phyloP scores from a whole-genome alignment of 92 coral and sea anemone genomes.

The Montipora capitata region DNA sequence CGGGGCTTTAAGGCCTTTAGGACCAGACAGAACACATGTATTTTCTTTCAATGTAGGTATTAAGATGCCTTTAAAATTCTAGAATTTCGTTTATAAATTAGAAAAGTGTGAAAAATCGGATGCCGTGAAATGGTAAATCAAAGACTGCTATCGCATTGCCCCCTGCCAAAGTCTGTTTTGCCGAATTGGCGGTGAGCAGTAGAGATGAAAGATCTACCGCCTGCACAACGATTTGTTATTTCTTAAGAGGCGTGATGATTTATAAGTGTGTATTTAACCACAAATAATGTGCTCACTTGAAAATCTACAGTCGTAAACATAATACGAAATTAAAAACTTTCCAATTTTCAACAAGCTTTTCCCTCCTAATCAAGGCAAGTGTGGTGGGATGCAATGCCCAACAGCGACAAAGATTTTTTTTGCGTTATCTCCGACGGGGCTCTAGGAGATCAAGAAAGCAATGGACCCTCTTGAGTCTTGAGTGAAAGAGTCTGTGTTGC shows the following conservation, averaged over 20 bases:
- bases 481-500: conserved; percentile 21
- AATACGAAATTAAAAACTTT: conserved; percentile 1
- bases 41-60: conserved; percentile 79
- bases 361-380: not conserved
- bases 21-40: conserved; percentile 84
- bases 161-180: conserved; percentile 9
- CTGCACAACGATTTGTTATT: not conserved
- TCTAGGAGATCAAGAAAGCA: not conserved
- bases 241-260: conserved; percentile 55
- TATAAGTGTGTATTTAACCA: conserved; percentile 58
- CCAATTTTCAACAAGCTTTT: not conserved
- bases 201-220: conserved; percentile 71
- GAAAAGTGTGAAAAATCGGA: not conserved
- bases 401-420: conserved; percentile 1
- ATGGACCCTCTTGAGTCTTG: conserved; percentile 54
- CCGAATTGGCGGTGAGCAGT: conserved; percentile 37
- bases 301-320: conserved; percentile 21
- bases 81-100: not conserved
- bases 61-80: not conserved
- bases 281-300: conserved; percentile 40
- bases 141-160: not conserved
- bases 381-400: not conserved
- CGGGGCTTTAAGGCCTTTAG: conserved; percentile 38
- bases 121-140: not conserved
- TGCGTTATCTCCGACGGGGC: conserved; percentile 15